Base-by-base conservation (phyloP, 2,113 vertebrate species). In the Callipepla californica region DNA sequence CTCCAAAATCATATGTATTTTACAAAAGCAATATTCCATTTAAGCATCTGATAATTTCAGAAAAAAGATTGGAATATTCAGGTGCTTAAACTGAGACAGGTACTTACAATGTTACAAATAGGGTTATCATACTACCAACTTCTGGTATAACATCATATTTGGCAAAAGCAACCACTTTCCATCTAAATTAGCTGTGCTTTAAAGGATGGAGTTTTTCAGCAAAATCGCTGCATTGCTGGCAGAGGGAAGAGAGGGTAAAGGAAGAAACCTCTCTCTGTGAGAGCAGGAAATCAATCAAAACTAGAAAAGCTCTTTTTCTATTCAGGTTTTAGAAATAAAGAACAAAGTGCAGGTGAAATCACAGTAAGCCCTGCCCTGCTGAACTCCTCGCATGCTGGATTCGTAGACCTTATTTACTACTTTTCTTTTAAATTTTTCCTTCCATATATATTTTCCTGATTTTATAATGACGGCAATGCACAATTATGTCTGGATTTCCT, bases 41-140 rank as follows among this genome's bases (percentile, higher is more conserved):
- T 72, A 90, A 76, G 61, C 69, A 90, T 53, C 45, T 61, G 91
- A 80, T n/a, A 69, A 48, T 58, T 32, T 51, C 34, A 63, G 36
- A 70, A 38, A 69, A 88, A 77, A 38, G 66, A 73, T 5, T 34
- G 10, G 34, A 89, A 30, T 50, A 57, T 20, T 81, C 70, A 89
- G 38, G 44, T 86, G 62, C 53, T 48, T 89, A 75, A 92, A 96
- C 73, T 91, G 38, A 87, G 67, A 16, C 42, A 91, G 51, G 50
- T 57, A 44, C 9, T 91, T 89, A 34, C 44, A 77, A 36, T 85
- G 83, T 44, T 50, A 61, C 40, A 67, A 89, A 81, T 28, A 62
- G 51, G 4, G 6, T 69, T 72, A 45, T 84, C 30, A 7, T 45
- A 26, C 14, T 55, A 78, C 34, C 21, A 83, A 28, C 11, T 74